These are phyloP conservation scores for Larimichthys polyactis DNA, from an alignment of 2,113 vertebrate species.

Conservation along the genomic window DNA sequence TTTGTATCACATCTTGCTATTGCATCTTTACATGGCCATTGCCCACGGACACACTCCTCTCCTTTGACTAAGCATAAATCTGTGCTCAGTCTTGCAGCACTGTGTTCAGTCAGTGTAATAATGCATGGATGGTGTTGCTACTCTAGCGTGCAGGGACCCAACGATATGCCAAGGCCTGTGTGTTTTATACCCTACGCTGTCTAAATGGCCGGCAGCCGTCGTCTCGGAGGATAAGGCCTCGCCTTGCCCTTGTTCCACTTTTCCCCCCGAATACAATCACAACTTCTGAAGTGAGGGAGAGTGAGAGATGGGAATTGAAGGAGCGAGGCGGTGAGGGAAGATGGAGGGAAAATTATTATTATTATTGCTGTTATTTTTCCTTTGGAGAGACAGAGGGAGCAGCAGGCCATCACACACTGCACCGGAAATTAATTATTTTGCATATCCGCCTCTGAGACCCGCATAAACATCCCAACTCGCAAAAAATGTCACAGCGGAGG, in stretches of 20 bases:
- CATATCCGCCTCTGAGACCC: constrained; percentile 44
- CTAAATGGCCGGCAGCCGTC: constrained; percentile 57
- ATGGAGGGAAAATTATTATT: constrained; percentile 30
- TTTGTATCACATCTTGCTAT: neutral
- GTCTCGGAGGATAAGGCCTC: constrained; percentile 56
- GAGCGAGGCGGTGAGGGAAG: constrained; percentile 8
- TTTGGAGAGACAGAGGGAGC: constrained; percentile 38
- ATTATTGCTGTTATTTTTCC: constrained; percentile 41
- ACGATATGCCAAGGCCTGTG: constrained; percentile 59
- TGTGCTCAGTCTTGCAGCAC: constrained; percentile 38
- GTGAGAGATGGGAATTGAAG: neutral
- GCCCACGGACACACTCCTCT: constrained; percentile 33
- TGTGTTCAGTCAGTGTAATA: constrained; percentile 67
- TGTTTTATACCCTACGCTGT: constrained; percentile 61
- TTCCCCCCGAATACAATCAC: constrained; percentile 48
- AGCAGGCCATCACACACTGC: constrained; percentile 35
- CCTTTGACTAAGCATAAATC: constrained; percentile 63
- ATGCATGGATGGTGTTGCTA: constrained; percentile 65
- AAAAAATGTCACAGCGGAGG: constrained; percentile 50
- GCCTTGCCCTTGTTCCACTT: constrained; percentile 59
- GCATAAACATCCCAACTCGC: constrained; percentile 27
- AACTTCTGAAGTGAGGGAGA: constrained; percentile 37
- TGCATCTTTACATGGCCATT: constrained; percentile 35
- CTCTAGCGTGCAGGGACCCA: constrained; percentile 62
- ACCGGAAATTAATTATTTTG: constrained; percentile 66